Percentiles rank a stretch among this genome's conserved stretches.
These are phyloP conservation scores for Netelia virgata DNA, from an alignment of 2,888 invertebrate genomes.

Conservation along the genomic window DNA sequence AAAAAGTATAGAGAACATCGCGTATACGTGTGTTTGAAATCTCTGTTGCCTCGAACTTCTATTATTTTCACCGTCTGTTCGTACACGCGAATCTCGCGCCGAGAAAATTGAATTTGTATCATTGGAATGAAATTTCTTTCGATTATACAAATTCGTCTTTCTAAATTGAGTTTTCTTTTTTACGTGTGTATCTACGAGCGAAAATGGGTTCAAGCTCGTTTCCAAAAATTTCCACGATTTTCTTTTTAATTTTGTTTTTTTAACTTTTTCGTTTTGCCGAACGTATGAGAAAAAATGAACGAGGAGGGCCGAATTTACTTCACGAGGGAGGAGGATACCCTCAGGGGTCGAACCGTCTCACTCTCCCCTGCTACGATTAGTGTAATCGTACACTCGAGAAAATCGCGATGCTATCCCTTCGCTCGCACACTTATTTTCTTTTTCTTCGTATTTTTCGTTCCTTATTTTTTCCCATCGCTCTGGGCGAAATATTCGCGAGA, in stretches of 20 bases:
- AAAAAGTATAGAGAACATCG: neutral
- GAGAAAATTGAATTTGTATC: slow-evolving; percentile 13
- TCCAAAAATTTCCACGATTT: slow-evolving; percentile 19
- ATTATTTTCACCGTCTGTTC: slow-evolving; percentile 68
- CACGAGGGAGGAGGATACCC: neutral
- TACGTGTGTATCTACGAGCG: neutral
- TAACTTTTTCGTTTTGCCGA: neutral
- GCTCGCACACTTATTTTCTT: slow-evolving; percentile 28
- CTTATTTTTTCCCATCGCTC: slow-evolving; percentile 25
- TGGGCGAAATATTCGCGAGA: slow-evolving; percentile 16
- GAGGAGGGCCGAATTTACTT: slow-evolving; percentile 21
- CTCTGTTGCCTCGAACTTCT: neutral
- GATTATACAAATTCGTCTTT: too few species aligned
- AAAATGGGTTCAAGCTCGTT: neutral
- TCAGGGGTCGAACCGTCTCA: slow-evolving; percentile 22
- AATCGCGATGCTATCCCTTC: slow-evolving; percentile 46
- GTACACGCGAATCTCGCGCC: slow-evolving; percentile 18
- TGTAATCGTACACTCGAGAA: slow-evolving; percentile 54
- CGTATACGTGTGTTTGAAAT: neutral
- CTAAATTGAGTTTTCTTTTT: slow-evolving; percentile 4
- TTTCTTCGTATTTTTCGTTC: slow-evolving; percentile 10
- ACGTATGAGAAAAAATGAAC: neutral
- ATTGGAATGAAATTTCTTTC: neutral
- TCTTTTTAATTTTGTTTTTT: neutral
- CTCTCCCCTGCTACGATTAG: slow-evolving; percentile 55